Evolutionary conservation across 2,888 invertebrate species (phyloP), one percentile per base, ranked within the genome.

Genomic region (Petrolisthes cinctipes): DNA sequence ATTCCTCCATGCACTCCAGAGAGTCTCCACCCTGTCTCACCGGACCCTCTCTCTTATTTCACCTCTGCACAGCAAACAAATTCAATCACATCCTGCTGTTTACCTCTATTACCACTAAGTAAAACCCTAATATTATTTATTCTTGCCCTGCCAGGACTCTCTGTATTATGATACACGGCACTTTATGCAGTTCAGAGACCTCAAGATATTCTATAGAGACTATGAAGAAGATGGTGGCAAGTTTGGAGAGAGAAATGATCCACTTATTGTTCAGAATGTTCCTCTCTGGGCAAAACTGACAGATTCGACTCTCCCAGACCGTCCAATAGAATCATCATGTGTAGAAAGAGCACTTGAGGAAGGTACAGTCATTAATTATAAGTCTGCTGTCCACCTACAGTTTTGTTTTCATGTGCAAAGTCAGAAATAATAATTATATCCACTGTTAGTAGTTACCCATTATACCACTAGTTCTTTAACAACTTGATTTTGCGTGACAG

Each of bases 151-250:
- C 6, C 85, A 90, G 90, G 89, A 89, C 51, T 83, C 89, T 51
- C 76, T 90, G n/a, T 90, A 90, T 71, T 85, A 82, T 78, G 90
- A 89, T 66, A 90, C 90, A 37, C 81, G 88, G 56, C 75, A 86
- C 61, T 90, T 90, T 71, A 86, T 89, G 71, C 54, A 79, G n/a
- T 89, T 90, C 78, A 86, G 82, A 37, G 80, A 86, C 68, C 83
- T 90, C 57, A 82, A 80, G 54, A 84, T 90, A 17, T 76, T 56
- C 4, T 90, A 90, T 80, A 80, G 80, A n/a, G 82, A 89, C 71
- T 88, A 88, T 78, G 51, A 54, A 53, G 86, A 79, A 7, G 88
- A 86, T 81, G 82, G 81, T 80, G 89, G 89, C 7, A 71, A 78
- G 14, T 11, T 90, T 57, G 90, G 86, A 7, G 82, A 68, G 23